Evolutionary conservation across 2,888 invertebrate species (phyloP).

Genomic region (Agrochola lota): DNA sequence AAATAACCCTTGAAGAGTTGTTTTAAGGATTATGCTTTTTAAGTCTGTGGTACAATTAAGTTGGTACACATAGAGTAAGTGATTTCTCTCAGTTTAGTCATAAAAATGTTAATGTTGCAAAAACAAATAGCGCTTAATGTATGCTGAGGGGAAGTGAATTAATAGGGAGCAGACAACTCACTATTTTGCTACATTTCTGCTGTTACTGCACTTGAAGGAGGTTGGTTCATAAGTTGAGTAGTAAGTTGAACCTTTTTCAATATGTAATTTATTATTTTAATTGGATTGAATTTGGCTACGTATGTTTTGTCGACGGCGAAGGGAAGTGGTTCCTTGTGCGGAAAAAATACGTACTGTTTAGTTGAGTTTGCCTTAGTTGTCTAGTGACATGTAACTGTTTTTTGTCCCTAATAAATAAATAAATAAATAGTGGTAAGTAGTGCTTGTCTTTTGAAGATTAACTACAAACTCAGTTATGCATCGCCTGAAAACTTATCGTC

Average conservation of each 20-base stretch:
- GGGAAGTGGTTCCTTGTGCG: background rate
- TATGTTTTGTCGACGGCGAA: background rate
- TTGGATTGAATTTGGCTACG: background rate
- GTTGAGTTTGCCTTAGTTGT: too few relatives aligned
- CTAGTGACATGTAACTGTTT: too few relatives aligned
- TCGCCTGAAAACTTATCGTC: background rate
- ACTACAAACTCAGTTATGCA: too few relatives aligned
- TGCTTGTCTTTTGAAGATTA: background rate
- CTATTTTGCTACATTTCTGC: conserved; percentile 72
- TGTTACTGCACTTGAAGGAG: conserved; percentile 75
- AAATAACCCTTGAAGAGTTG: conserved; percentile 46
- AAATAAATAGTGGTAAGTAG: background rate
- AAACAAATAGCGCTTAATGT: conserved; percentile 89
- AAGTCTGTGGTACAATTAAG: conserved; percentile 53
- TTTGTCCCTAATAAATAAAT: too few relatives aligned
- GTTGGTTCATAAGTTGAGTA: conserved; percentile 27
- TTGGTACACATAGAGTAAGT: conserved; percentile 81
- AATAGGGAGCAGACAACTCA: conserved; percentile 70
- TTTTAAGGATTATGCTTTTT: conserved; percentile 35
- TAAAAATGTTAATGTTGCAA: conserved; percentile 90
- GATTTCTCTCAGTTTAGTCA: conserved; percentile 88
- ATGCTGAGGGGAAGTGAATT: conserved; percentile 86
- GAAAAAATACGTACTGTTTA: too few relatives aligned
- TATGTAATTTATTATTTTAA: conserved; percentile 18
- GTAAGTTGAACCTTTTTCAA: conserved; percentile 14